Base-by-base conservation (phyloP, 2,888 invertebrate genomes). In the Tubiluchus corallicola region DNA sequence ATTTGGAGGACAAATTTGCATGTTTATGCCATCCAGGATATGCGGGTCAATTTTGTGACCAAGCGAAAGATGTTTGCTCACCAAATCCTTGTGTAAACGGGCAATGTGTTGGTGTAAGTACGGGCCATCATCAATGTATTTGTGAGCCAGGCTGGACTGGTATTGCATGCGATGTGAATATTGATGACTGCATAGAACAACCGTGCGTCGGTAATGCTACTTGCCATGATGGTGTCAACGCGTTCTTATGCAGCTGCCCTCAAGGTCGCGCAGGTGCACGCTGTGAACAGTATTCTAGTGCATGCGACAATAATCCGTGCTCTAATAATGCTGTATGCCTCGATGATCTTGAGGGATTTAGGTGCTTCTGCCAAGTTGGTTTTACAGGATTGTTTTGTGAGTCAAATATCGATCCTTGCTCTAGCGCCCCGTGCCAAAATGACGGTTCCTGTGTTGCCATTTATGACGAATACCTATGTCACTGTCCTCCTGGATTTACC, bases 91-190 rank as follows among this genome's bases (percentile, higher is more conserved):
- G 29, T n/a, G n/a, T 29, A 29, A 29, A 29, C n/a, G 29, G 29
- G 9, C 29, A n/a, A 29, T 29, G 29, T 29, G 29, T 9, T 9
- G 29, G 9, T 9, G 9, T 29, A 29, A n/a, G 9, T 9, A n/a
- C 9, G 9, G 29, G 29, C 29, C 29, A 29, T 9, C n/a, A 29
- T n/a, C 9, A 29, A n/a, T 90, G 90, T 54, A 72, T 87, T 42
- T 96, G 96, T 59, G 75, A 85, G 57, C 80, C 82, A 0, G 94
- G 96, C 45, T 96, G 90, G 87, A 75, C 75, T 5, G 90, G 76
- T 50, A 52, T 50, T 9, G 42, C 21, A 15, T 16, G 5, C 13
- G 15, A 18, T n/a, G n/a, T 29, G 9, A 29, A 29, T n/a, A 29
- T 29, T n/a, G 29, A 29, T 29, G 29, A 29, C 29, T 29, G 29